A percentile compares a stretch with the other conserved stretches of the same genome.
Evolutionary conservation across 2,113 vertebrate genomes (phyloP).

Genomic region (Rhagologus leucostigma): DNA sequence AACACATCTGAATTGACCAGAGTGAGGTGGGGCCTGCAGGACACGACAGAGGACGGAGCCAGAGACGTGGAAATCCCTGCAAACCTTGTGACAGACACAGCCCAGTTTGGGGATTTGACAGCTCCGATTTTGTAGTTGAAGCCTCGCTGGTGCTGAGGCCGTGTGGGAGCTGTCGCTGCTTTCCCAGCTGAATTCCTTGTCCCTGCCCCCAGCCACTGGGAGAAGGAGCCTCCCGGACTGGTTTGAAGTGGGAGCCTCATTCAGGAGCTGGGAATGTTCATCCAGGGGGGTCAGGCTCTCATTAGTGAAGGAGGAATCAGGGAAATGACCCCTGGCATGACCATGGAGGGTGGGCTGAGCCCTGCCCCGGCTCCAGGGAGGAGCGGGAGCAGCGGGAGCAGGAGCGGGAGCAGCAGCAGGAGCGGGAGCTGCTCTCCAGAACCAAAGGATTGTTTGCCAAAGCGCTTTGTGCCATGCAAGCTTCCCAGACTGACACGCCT

Average conservation of each 20-base stretch:
- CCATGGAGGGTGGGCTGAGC: neutral
- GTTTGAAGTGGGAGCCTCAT: neutral
- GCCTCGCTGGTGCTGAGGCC: neutral
- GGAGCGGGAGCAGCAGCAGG: rapidly evolving
- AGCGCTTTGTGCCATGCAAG: neutral
- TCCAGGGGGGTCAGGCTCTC: neutral
- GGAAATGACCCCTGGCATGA: neutral
- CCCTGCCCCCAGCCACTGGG: neutral
- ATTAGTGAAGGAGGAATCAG: neutral
- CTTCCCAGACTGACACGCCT: neutral
- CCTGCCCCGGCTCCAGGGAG: neutral
- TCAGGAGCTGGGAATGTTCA: neutral
- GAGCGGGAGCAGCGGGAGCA: no score
- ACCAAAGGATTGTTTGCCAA: neutral
- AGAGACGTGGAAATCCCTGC: neutral
- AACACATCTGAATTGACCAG: neutral
- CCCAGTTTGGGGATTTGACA: neutral
- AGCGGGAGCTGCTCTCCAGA: neutral
- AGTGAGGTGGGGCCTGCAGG: neutral
- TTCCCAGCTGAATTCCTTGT: neutral
- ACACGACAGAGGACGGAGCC: neutral
- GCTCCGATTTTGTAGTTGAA: neutral
- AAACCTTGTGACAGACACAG: neutral
- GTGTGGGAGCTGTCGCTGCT: neutral
- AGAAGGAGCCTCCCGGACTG: rapidly evolving